Evolutionary conservation across 1,140 invertebrate genomes (phyloP).

Genomic region (Calephelis nemesis): DNA sequence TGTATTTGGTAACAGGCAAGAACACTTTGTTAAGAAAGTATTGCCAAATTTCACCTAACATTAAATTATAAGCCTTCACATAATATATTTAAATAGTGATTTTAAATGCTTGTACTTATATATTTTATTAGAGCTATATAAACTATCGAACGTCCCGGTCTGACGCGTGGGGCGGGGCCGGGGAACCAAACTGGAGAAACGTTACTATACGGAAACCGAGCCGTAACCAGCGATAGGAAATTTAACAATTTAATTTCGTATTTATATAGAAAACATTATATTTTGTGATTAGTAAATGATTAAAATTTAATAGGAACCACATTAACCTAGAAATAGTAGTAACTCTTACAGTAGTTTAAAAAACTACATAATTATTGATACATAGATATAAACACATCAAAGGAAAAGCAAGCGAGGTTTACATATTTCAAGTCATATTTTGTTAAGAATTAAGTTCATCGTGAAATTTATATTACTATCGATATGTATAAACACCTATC

Average conservation of each 20-base stretch:
- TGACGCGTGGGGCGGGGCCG: too few relatives aligned
- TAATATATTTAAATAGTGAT: not conserved
- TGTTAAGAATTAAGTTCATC: too few relatives aligned
- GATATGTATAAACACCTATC: too few relatives aligned
- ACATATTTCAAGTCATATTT: too few relatives aligned
- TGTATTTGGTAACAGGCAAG: constrained; percentile 51
- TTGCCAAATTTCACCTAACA: not conserved
- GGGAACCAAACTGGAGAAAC: too few relatives aligned
- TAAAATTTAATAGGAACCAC: not conserved
- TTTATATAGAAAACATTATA: not conserved
- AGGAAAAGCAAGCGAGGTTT: too few relatives aligned
- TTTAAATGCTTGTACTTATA: constrained; percentile 31
- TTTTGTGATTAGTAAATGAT: too few relatives aligned
- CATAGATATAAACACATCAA: too few relatives aligned
- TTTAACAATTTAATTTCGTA: not conserved
- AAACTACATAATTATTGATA: too few relatives aligned
- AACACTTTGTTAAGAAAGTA: not conserved
- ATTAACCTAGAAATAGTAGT: not conserved
- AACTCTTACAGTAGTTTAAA: too few relatives aligned
- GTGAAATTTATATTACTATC: too few relatives aligned
- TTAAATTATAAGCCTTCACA: not conserved
- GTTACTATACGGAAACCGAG: not conserved
- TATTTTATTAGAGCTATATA: not conserved
- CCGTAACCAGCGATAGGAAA: not conserved
- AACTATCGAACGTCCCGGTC: not conserved